Percentiles rank a stretch among this genome's conserved stretches.
Conservation (phyloP, 2,113 vertebrate species). For the Vulpes vulpes region DNA sequence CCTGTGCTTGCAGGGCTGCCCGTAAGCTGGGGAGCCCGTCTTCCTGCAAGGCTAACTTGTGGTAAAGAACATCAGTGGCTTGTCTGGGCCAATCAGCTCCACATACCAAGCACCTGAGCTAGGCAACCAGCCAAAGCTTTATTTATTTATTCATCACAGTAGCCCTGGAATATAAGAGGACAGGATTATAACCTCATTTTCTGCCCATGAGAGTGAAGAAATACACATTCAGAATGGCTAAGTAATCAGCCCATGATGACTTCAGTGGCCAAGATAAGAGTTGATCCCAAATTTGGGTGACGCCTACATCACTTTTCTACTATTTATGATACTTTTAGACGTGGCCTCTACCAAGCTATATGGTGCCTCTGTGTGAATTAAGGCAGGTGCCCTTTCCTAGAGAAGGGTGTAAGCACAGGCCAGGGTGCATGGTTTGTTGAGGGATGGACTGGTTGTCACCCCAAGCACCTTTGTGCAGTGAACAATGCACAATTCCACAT, state of each 20-base stretch:
- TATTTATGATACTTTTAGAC: neutral
- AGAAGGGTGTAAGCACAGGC: fast-evolving
- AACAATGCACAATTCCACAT: neutral
- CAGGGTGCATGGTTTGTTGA: neutral
- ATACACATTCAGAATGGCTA: too few species aligned
- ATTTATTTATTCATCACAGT: neutral
- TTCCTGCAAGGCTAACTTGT: neutral
- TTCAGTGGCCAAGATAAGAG: neutral
- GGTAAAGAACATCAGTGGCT: neutral
- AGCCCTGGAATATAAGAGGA: neutral
- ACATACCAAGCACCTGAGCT: neutral
- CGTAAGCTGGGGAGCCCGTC: neutral
- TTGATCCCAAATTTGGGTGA: neutral
- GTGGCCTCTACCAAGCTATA: neutral
- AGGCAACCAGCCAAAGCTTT: neutral
- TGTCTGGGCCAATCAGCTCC: fast-evolving
- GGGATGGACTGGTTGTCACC: neutral
- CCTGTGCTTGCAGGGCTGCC: neutral
- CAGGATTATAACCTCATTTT: neutral
- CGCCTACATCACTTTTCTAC: neutral
- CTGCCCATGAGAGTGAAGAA: neutral
- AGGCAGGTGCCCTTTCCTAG: neutral
- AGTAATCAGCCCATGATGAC: neutral
- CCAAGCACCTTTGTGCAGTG: neutral
- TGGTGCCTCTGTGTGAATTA: neutral